A percentile compares a stretch with the other conserved stretches of the same genome.
Evolutionary conservation across 2,888 invertebrate species (phyloP).

Genomic region (Eurytoma californica): DNA sequence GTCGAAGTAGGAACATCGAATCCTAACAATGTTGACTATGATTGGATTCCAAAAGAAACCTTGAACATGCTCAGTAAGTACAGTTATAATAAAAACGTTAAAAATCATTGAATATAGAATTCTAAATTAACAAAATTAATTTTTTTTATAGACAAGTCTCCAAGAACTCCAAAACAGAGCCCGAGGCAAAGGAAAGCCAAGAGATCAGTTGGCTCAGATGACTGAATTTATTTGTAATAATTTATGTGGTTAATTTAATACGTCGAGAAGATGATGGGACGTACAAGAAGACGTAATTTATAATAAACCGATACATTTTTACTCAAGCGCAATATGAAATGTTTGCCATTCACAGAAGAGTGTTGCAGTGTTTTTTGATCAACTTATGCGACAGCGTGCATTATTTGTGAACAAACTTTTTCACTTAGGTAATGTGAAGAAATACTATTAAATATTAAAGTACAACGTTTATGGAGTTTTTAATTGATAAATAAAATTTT

Average conservation of each 20-base stretch:
- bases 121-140: constrained; percentile 2
- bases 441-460: constrained; percentile 49
- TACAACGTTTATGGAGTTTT: constrained; percentile 51
- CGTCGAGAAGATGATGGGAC: constrained; percentile 43
- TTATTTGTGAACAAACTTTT: constrained; percentile 54
- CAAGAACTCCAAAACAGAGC: constrained; percentile 81
- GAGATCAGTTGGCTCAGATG: constrained; percentile 84
- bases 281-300: constrained; percentile 40
- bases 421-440: constrained; percentile 52
- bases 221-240: constrained; percentile 70
- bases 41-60: constrained; percentile 97
- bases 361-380: constrained; percentile 43
- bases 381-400: constrained; percentile 27
- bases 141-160: constrained; percentile 82
- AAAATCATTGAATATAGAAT: constrained; percentile 1
- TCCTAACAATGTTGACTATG: constrained; percentile 95
- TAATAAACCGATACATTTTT: constrained; percentile 46
- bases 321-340: constrained; percentile 49
- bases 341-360: constrained; percentile 40
- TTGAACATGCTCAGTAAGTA: constrained; percentile 88
- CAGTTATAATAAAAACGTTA: constrained; percentile 10
- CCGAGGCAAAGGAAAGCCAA: constrained; percentile 88
- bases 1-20: constrained; percentile 95
- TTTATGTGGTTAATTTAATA: constrained; percentile 52
- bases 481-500: constrained; percentile 52